A percentile compares a stretch with the other conserved stretches of the same genome.
Evolutionary conservation across 2,888 invertebrate genomes (phyloP).

Genomic region (Eubasilissa splendida): DNA sequence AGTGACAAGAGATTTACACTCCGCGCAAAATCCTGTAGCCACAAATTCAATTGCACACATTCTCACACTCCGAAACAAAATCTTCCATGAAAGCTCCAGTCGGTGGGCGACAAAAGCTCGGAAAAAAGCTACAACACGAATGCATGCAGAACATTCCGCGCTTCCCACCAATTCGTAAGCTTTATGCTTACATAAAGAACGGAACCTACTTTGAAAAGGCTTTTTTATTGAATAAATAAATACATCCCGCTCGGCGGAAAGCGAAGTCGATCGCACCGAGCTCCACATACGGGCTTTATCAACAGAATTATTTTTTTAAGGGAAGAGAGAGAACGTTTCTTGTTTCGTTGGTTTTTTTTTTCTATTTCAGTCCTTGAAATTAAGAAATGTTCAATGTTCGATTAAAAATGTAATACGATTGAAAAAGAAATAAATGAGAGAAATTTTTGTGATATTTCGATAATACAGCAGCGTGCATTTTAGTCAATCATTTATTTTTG

Average conservation of each 20-base stretch:
- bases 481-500: too few relatives aligned
- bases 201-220: slow-evolving; percentile 52
- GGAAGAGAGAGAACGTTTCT: not conserved
- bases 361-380: too few relatives aligned
- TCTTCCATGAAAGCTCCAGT: slow-evolving; percentile 51
- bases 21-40: slow-evolving; percentile 39
- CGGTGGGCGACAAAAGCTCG: slow-evolving; percentile 42
- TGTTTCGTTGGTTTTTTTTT: not conserved
- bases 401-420: too few relatives aligned
- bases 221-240: slow-evolving; percentile 58
- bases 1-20: slow-evolving; percentile 19
- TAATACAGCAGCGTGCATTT: too few relatives aligned
- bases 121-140: slow-evolving; percentile 47
- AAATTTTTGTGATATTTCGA: too few relatives aligned
- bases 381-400: too few relatives aligned
- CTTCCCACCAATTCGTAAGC: slow-evolving; percentile 52
- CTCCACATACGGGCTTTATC: slow-evolving; percentile 37
- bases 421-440: too few relatives aligned
- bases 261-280: slow-evolving; percentile 47
- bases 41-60: slow-evolving; percentile 45
- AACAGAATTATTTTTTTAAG: slow-evolving; percentile 38
- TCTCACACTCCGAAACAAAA: slow-evolving; percentile 53
- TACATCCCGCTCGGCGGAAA: slow-evolving; percentile 46
- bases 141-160: slow-evolving; percentile 52
- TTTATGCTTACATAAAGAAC: slow-evolving; percentile 57